Evolutionary conservation across 2,888 invertebrate species (phyloP), one percentile per base, ranked within the genome.

Genomic region (Anorthoa munda): DNA sequence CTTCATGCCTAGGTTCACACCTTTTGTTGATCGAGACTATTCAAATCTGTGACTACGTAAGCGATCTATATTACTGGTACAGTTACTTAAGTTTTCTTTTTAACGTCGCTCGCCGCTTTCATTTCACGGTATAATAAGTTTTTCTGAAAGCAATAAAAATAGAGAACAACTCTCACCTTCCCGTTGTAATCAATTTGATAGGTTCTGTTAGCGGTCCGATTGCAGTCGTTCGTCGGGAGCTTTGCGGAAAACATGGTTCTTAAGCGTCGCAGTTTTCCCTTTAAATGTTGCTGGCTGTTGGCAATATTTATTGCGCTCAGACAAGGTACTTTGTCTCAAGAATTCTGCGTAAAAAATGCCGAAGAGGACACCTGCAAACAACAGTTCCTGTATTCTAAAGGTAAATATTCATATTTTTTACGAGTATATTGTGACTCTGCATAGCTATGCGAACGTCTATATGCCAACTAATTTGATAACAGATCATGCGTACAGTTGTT

Each of bases 101-200:
- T 83, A 83, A 82, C 82, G 77, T 82, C 72, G 84, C 75, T 79
- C 77, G 87, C 84, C 88, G 90, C 94, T 94, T 94, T 95, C 94
- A 94, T 94, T 94, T 94, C 90, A 94, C 94, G 93, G 89, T 90
- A 79, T 77, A 88, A 89, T 91, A 85, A 88, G 84, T 91, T 91
- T 90, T 91, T 92, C 91, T 88, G 86, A 90, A 89, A 89, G 88
- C 86, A 87, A 88, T 84, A 86, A 84, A 88, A 90, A 91, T 88
- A 87, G 83, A 87, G 84, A 85, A 85, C 82, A 81, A 85, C 92
- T 92, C 87, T 92, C 91, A 90, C 93, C 86, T 89, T 91, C 89
- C 89, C 85, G 86, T 86, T 87, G 88, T 88, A 92, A 91, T 91
- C 93, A 90, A 94, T 94, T 90, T 94, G 89, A 89, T 90, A 88